phyloP scores from a whole-genome alignment of 1,140 invertebrate species.

The Papilio polytes region DNA sequence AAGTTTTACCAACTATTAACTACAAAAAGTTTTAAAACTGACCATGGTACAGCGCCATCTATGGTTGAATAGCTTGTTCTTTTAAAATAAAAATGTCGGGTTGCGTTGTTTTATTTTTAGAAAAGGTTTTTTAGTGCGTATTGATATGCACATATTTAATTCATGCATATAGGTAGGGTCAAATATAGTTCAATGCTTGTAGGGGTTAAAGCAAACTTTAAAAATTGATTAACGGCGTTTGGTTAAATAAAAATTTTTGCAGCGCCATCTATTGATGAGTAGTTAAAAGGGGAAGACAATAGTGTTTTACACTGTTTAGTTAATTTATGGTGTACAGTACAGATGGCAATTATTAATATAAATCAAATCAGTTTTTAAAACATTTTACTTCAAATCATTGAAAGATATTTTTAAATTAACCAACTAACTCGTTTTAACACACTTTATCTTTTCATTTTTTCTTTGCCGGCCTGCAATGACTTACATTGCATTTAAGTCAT shows the following conservation, averaged over 20 bases:
- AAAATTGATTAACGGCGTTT: no score
- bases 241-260: constrained; percentile 49
- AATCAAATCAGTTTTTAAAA: neutral
- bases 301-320: neutral
- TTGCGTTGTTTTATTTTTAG: no score
- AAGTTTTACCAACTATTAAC: neutral
- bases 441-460: no score
- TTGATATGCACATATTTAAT: neutral
- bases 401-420: neutral
- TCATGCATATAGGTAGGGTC: no score
- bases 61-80: constrained; percentile 42
- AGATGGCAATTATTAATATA: constrained; percentile 36
- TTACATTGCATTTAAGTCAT: no score
- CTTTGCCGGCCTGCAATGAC: no score
- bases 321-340: constrained; percentile 3
- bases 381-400: neutral
- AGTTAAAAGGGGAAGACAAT: constrained; percentile 48
- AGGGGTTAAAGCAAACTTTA: neutral
- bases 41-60: constrained; percentile 55
- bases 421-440: neutral
- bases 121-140: neutral
- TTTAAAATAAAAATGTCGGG: neutral
- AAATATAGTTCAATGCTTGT: neutral
- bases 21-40: constrained; percentile 23
- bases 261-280: constrained; percentile 72